Percentiles rank a stretch among this genome's conserved stretches.
Conservation (phyloP, 2,113 vertebrate genomes). For the Haemorhous mexicanus region DNA sequence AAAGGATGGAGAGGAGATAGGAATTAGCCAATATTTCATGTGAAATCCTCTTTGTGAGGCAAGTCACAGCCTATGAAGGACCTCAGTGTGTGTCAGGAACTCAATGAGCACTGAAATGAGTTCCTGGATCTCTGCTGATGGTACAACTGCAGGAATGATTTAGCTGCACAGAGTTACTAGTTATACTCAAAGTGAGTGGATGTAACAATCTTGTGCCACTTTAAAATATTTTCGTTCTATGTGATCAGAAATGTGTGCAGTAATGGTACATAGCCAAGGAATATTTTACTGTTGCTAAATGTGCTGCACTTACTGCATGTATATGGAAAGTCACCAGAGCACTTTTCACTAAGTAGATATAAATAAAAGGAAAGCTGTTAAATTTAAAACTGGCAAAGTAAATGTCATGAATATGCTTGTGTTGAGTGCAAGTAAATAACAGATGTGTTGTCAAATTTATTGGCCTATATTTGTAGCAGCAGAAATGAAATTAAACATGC, state of each 20-base stretch:
- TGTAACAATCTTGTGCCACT: not conserved
- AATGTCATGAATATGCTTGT: conserved; percentile 59
- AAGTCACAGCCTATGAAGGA: not conserved
- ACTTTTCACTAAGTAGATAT: conserved; percentile 59
- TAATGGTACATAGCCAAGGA: not conserved
- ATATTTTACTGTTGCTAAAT: conserved; percentile 12
- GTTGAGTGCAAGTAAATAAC: conserved; percentile 65
- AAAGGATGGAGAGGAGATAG: not conserved
- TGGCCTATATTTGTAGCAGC: conserved; percentile 53
- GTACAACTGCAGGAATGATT: not conserved
- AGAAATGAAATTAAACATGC: conserved; percentile 49
- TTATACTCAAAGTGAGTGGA: not conserved
- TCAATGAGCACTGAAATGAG: not conserved
- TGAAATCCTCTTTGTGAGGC: not conserved
- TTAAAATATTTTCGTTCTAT: not conserved
- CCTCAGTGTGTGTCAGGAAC: not conserved
- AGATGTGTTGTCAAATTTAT: conserved; percentile 64
- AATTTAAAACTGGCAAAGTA: conserved; percentile 51
- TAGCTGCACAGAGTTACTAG: not conserved
- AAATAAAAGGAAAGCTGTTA: conserved; percentile 63
- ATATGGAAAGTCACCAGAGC: conserved; percentile 33
- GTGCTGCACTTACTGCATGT: not conserved
- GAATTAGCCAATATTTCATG: not conserved
- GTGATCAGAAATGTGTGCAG: not conserved
- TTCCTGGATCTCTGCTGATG: not conserved